Conservation (phyloP, 2,888 invertebrate genomes). For the Cantharis lateralis region DNA sequence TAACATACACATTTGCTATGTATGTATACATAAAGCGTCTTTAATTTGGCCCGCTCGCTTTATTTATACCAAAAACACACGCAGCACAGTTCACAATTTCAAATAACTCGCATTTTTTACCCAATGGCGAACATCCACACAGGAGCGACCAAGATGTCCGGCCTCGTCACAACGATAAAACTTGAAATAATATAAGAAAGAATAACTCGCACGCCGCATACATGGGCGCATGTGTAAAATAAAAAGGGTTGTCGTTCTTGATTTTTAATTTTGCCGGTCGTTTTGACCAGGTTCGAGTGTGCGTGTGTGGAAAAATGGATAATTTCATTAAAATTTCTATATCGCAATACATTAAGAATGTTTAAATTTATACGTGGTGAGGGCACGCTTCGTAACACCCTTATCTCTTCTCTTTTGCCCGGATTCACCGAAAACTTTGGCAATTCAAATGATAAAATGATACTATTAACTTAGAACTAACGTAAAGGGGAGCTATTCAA, state of each 20-base stretch:
- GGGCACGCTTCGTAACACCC: slow-evolving; percentile 18
- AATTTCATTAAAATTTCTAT: not conserved
- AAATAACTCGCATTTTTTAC: too few relatives aligned
- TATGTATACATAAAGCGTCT: slow-evolving; percentile 5
- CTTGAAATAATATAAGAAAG: not conserved
- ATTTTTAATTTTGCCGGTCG: slow-evolving; percentile 17
- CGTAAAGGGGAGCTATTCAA: slow-evolving; percentile 47
- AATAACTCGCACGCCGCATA: not conserved
- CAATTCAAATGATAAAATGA: slow-evolving; percentile 56
- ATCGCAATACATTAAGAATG: not conserved
- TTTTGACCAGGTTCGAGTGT: slow-evolving; percentile 2
- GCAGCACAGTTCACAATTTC: not conserved
- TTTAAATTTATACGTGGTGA: not conserved
- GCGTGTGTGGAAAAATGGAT: not conserved
- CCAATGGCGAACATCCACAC: not conserved
- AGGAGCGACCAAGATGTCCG: not conserved
- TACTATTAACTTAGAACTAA: slow-evolving; percentile 51
- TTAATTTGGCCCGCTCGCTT: not conserved
- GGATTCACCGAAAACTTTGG: slow-evolving; percentile 48
- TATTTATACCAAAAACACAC: not conserved
- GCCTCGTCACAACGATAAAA: not conserved
- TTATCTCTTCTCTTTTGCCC: slow-evolving; percentile 29
- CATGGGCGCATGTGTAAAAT: slow-evolving; percentile 26
- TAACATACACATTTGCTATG: slow-evolving; percentile 1
- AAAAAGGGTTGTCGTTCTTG: slow-evolving; percentile 21